phyloP scores from a whole-genome alignment of 2,888 invertebrate species.

The Spilarctia lutea region DNA sequence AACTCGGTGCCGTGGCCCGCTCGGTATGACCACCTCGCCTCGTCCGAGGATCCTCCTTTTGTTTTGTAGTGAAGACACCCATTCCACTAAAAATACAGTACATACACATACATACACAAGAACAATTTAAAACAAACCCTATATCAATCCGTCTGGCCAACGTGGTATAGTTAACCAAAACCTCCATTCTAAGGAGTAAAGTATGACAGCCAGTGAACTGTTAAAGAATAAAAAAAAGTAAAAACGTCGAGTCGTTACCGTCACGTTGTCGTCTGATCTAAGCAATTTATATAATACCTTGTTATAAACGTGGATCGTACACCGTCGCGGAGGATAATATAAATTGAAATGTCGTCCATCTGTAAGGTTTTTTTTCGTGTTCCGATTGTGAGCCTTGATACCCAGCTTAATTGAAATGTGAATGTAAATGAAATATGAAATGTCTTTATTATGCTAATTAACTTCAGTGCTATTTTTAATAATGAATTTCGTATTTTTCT shows the following conservation, averaged over 20 bases:
- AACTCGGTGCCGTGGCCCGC: no score
- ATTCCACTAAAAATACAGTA: no score
- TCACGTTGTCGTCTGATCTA: constrained; percentile 6
- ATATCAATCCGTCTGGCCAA: no score
- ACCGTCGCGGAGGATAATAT: neutral
- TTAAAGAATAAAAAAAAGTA: no score
- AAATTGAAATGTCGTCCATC: constrained; percentile 9
- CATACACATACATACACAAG: no score
- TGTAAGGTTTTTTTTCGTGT: constrained; percentile 6
- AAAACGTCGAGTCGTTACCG: neutral
- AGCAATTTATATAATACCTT: neutral
- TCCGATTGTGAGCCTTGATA: neutral
- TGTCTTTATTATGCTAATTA: constrained; percentile 4
- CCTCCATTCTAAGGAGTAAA: no score
- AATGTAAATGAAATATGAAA: neutral
- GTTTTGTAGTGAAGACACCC: no score
- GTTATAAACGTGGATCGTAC: neutral
- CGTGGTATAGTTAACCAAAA: no score
- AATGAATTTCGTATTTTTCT: neutral
- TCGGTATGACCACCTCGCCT: no score
- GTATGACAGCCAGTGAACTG: no score
- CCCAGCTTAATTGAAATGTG: neutral
- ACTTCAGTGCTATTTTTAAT: neutral
- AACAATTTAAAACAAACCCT: no score
- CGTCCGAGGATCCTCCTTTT: no score